These are phyloP conservation scores for Drosophila bipectinata DNA, from an alignment of 1,140 invertebrate genomes.

Conservation along the genomic window DNA sequence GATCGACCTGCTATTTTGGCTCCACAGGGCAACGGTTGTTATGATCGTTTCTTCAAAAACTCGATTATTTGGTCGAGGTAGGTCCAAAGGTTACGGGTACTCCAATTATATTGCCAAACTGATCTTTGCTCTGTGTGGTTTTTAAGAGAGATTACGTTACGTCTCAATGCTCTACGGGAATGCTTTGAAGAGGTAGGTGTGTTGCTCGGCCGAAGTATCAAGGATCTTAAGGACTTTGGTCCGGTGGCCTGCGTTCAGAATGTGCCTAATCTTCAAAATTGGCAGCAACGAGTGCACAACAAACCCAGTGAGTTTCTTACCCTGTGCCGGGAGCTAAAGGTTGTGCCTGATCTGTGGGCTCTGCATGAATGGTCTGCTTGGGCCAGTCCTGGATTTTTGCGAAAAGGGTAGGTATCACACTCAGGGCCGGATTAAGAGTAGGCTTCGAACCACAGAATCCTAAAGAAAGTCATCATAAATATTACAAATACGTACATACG, in stretches of 20 bases:
- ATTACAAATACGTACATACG: no score
- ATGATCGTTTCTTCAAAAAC: conserved; percentile 67
- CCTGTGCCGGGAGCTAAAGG: conserved; percentile 88
- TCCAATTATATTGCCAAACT: conserved; percentile 19
- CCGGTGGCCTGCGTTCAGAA: conserved; percentile 17
- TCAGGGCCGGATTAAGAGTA: no score
- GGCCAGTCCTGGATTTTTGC: conserved; percentile 88
- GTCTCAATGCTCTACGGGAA: conserved; percentile 94
- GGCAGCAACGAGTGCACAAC: conserved; percentile 85
- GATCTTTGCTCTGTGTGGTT: conserved; percentile 35
- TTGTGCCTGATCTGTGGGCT: conserved; percentile 93
- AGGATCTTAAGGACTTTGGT: conserved; percentile 26
- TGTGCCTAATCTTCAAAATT: conserved; percentile 46
- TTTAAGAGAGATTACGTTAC: conserved; percentile 89
- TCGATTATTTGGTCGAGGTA: conserved; percentile 64
- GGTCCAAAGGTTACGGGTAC: conserved; percentile 42
- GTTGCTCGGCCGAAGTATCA: conserved; percentile 87
- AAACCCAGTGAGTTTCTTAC: conserved; percentile 89
- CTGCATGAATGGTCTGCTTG: conserved; percentile 95
- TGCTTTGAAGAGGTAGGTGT: conserved; percentile 96
- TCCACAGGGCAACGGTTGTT: conserved; percentile 67
- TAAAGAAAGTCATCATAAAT: no score
- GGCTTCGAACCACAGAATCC: no score
- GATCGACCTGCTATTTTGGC: conserved; percentile 57
- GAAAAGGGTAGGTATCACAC: conserved; percentile 62